phyloP scores from a whole-genome alignment of 2,888 invertebrate genomes.

The Acanthosepion pharaonis region DNA sequence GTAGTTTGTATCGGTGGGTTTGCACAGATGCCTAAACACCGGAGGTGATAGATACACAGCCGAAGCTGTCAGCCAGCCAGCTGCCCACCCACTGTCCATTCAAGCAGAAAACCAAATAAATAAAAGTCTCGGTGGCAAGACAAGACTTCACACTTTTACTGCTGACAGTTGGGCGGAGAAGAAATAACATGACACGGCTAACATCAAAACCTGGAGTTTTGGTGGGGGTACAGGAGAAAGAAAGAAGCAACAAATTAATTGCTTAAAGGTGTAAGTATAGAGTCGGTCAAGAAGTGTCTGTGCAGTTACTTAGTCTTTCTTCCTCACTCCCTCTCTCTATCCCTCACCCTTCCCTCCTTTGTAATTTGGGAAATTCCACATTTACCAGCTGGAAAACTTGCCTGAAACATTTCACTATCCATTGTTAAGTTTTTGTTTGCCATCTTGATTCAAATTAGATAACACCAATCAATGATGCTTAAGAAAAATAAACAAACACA shows the following conservation, averaged over 20 bases:
- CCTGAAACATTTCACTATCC: not conserved
- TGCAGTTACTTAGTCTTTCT: too few relatives aligned
- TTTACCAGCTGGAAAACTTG: not conserved
- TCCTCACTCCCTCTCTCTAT: not conserved
- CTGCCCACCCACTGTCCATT: conserved; percentile 7
- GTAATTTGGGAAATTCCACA: not conserved
- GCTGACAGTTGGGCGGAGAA: conserved; percentile 14
- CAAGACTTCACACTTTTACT: not conserved
- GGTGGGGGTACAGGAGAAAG: not conserved
- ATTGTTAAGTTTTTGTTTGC: not conserved
- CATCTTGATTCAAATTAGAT: not conserved
- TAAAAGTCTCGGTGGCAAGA: not conserved
- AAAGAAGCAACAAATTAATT: not conserved
- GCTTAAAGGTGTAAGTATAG: not conserved
- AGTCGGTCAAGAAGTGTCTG: not conserved
- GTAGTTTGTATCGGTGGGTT: too few relatives aligned
- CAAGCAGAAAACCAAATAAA: not conserved
- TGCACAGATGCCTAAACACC: not conserved
- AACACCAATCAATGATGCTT: too few relatives aligned
- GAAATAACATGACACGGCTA: not conserved
- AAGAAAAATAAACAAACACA: too few relatives aligned
- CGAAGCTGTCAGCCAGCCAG: not conserved
- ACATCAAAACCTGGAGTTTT: not conserved
- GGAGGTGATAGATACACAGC: not conserved
- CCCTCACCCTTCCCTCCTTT: too few relatives aligned